Evolutionary conservation across 2,113 vertebrate species (phyloP).

Genomic region (Myotis lucifugus): DNA sequence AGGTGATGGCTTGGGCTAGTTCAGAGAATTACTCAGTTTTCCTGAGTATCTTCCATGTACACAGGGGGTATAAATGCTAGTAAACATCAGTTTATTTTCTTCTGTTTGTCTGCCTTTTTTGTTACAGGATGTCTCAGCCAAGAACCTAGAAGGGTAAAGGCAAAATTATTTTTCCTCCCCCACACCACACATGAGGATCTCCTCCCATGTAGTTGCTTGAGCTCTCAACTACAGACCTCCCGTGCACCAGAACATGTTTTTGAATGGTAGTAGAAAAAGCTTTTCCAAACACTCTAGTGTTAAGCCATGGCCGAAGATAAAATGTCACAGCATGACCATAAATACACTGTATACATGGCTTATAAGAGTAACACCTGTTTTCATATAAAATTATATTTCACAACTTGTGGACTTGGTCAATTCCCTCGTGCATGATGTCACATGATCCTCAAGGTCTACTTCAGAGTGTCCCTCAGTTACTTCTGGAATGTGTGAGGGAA

Average conservation of each 20-base stretch:
- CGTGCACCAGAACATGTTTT: neutral
- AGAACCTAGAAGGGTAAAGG: neutral
- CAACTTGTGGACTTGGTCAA: neutral
- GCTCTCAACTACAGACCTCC: neutral
- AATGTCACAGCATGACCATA: neutral
- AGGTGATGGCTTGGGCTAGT: neutral
- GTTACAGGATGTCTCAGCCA: neutral
- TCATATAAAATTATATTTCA: constrained; percentile 37
- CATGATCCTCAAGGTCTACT: neutral
- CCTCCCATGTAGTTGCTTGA: neutral
- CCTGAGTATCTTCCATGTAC: neutral
- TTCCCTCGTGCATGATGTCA: neutral
- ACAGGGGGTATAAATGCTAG: neutral
- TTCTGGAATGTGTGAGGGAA: neutral
- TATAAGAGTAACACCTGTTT: neutral
- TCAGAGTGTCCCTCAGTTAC: neutral
- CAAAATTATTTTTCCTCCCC: neutral
- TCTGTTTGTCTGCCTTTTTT: neutral
- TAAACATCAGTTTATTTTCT: neutral
- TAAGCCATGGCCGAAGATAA: neutral
- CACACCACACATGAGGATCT: neutral
- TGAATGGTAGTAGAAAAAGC: neutral
- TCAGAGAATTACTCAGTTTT: neutral
- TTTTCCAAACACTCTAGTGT: neutral
- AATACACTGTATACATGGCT: neutral